Conservation (phyloP, 2,888 invertebrate genomes). For the Pterostichus madidus region DNA sequence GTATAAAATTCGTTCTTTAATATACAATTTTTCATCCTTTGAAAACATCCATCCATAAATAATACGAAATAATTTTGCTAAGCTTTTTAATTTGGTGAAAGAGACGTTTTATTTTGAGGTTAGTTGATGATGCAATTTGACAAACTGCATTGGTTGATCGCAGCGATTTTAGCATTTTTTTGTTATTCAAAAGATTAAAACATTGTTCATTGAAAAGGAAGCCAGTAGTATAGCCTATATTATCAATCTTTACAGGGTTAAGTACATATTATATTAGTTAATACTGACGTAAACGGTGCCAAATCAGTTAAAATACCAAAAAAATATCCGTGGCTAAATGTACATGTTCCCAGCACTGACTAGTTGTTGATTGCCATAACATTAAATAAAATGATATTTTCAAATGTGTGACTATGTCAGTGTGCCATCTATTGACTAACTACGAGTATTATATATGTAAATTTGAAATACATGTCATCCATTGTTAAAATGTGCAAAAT, state of each 20-base stretch:
- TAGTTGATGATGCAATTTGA: too few relatives aligned
- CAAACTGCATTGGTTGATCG: too few relatives aligned
- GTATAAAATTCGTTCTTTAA: too few relatives aligned
- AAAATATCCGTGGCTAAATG: slow-evolving; percentile 28
- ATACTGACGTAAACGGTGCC: slow-evolving; percentile 28
- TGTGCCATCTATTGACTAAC: slow-evolving; percentile 15
- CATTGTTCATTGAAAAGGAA: slow-evolving; percentile 6
- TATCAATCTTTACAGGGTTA: slow-evolving; percentile 31
- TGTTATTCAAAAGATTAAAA: not conserved
- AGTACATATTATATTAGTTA: slow-evolving; percentile 28
- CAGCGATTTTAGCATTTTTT: too few relatives aligned
- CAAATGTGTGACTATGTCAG: slow-evolving; percentile 14
- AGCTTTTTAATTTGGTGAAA: too few relatives aligned
- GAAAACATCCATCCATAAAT: too few relatives aligned
- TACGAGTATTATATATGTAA: slow-evolving; percentile 28
- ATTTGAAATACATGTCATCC: slow-evolving; percentile 52
- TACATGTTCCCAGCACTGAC: slow-evolving; percentile 26
- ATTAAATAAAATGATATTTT: slow-evolving; percentile 34
- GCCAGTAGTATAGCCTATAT: slow-evolving; percentile 14
- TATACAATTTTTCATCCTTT: too few relatives aligned
- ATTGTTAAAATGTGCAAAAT: slow-evolving; percentile 49
- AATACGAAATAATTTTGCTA: too few relatives aligned
- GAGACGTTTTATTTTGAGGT: too few relatives aligned
- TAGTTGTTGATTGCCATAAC: slow-evolving; percentile 32
- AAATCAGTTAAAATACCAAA: slow-evolving; percentile 25